A percentile compares a stretch with the other conserved stretches of the same genome.
Evolutionary conservation across 30 jellyfish, hydroid and myxozoan species (phyloP).

Genomic region (Nemopilema nomurai): DNA sequence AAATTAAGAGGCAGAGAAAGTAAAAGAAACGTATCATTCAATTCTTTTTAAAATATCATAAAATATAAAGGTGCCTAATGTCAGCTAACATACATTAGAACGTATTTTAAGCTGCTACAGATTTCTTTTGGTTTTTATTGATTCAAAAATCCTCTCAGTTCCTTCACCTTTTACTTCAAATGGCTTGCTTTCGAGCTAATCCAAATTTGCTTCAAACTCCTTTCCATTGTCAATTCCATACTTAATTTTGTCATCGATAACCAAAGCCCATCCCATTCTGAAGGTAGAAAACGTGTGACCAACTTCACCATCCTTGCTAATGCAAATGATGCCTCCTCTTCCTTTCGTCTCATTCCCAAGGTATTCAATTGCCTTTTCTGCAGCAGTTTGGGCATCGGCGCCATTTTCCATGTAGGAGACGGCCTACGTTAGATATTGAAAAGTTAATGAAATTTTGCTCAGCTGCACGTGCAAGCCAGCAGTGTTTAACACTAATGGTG

Average conservation of each 20-base stretch:
- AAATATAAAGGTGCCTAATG: no score
- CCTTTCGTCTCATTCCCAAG: conserved; percentile 73
- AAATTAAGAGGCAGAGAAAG: no score
- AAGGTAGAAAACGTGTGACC: conserved; percentile 78
- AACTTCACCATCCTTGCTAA: conserved; percentile 76
- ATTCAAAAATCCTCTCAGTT: no score
- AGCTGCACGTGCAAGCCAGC: no score
- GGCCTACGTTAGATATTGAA: not conserved
- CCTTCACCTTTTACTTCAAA: no score
- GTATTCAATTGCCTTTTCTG: conserved; percentile 73
- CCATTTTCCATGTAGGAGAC: conserved; percentile 82
- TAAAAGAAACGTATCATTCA: no score
- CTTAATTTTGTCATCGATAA: conserved; percentile 32
- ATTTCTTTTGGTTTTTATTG: no score
- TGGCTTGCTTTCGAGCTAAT: no score
- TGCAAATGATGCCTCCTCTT: conserved; percentile 86
- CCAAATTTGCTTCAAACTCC: conserved; percentile 7
- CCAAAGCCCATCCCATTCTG: conserved; percentile 95
- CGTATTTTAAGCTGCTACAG: no score
- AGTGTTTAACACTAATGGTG: no score
- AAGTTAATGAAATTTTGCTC: not conserved
- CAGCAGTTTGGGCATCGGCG: conserved; percentile 74
- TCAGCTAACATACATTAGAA: no score
- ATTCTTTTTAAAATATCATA: no score
- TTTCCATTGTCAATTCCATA: conserved; percentile 79